phyloP scores from a whole-genome alignment of 2,113 vertebrate genomes.

The Chaetodon trifascialis region DNA sequence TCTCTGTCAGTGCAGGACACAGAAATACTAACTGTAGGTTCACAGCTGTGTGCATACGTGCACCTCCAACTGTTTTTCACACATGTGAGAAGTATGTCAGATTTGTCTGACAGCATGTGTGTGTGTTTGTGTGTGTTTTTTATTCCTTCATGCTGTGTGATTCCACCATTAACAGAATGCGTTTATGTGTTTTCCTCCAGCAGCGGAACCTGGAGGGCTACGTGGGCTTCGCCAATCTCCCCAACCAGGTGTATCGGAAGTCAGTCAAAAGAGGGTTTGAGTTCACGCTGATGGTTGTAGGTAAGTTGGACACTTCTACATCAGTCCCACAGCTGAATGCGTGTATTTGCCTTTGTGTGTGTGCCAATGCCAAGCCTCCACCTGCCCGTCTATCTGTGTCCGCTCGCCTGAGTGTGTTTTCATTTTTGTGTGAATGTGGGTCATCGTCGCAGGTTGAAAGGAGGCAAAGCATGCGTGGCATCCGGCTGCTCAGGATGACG shows the following conservation, averaged over 20 bases:
- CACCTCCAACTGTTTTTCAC: neutral
- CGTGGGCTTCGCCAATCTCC: conserved; percentile 86
- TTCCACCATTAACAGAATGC: neutral
- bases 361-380: neutral
- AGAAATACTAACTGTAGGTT: conserved; percentile 62
- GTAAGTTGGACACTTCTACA: conserved; percentile 74
- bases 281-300: conserved; percentile 88
- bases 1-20: conserved; percentile 35
- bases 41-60: neutral
- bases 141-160: neutral
- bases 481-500: conserved; percentile 39
- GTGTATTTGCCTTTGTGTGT: conserved; percentile 4
- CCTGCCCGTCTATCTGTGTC: conserved; percentile 14
- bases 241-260: conserved; percentile 88
- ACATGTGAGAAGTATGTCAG: neutral
- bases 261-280: conserved; percentile 87
- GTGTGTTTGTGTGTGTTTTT: neutral
- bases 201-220: conserved; percentile 88
- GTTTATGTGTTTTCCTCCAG: conserved; percentile 65
- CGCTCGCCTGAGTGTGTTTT: conserved; percentile 9
- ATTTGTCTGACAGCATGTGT: neutral
- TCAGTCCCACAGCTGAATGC: neutral
- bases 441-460: conserved; percentile 25
- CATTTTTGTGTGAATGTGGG: conserved; percentile 25
- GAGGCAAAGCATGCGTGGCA: conserved; percentile 12